Base-by-base conservation (phyloP, 2,113 vertebrate genomes). In the Electrona antarctica region DNA sequence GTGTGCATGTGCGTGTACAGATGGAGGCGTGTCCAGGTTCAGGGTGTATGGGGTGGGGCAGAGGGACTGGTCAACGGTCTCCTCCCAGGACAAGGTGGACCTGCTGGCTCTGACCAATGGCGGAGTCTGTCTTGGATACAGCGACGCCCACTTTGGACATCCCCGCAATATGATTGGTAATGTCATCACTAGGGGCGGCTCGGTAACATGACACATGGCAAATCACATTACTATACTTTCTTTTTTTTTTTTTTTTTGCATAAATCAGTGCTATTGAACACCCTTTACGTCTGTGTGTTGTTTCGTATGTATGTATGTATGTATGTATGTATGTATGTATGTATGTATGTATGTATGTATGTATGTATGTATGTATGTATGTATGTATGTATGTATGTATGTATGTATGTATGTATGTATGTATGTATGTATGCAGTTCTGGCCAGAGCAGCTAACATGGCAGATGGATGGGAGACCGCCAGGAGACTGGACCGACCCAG, bases 131-230 rank as follows among this genome's bases (percentile, higher is more conserved):
- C 90, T 96, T 1, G 94, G 94, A n/a, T 95, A 91, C 75, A 97
- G 94, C 12, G 81, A 94, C 33, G 93, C 95, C 57, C 93, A 94
- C 74, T 94, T 92, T 67, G 95, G 96, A 12, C 96, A 96, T 83
- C 95, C 95, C 1, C 93, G 93, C 73, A 95, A 95, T 78, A 92
- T 96, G 78, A 95, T 96, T 84, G 94, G 95, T 95, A 87, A 33
- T 52, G 7, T 7, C 8, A 14, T 49, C 10, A 11, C 2, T 4
- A 49, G 48, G 7, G 8, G n/a, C 29, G 29, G 29, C 29, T 33
- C 4, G 4, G 29, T 33, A 33, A 33, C 29, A 33, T 33, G 29
- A 33, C 29, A 33, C 4, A 33, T 4, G 4, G 29, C 4, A n/a
- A 21, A 41, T 41, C 33, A 41, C 33, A 41, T 41, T 41, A 41